Evolutionary conservation across 2,888 invertebrate genomes (phyloP).

Genomic region (Sarcophaga caerulescens): DNA sequence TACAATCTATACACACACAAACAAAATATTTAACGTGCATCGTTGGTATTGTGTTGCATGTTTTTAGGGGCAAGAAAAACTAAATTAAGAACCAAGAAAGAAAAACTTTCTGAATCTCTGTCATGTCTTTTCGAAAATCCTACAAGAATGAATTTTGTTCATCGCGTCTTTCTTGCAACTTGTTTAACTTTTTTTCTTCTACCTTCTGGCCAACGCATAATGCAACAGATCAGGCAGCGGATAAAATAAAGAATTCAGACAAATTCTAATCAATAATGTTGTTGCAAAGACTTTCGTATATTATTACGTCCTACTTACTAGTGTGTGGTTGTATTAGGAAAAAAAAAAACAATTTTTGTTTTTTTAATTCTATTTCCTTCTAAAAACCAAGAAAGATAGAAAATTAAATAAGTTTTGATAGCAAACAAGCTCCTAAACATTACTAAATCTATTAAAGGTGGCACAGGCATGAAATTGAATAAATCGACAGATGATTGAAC

Average conservation of each 20-base stretch:
- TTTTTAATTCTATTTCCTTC: no score
- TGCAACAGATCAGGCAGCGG: neutral
- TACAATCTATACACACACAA: neutral
- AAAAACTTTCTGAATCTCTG: conserved; percentile 11
- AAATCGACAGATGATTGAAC: neutral
- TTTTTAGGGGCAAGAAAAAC: neutral
- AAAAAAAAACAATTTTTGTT: no score
- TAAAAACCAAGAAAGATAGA: neutral
- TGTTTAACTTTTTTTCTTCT: neutral
- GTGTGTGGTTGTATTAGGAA: no score
- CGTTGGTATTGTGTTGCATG: conserved; percentile 24
- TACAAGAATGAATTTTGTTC: conserved; percentile 33
- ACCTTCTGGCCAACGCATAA: conserved; percentile 1
- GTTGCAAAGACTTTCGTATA: neutral
- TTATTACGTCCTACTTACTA: no score
- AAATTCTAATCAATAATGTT: conserved; percentile 30
- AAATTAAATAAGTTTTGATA: neutral
- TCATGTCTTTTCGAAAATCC: conserved; percentile 38
- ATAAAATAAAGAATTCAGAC: neutral
- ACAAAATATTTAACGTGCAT: neutral
- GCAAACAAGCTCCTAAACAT: neutral
- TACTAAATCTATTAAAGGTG: conserved; percentile 26
- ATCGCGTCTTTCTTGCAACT: neutral
- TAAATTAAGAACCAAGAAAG: neutral
- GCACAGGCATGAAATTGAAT: conserved; percentile 31